Conservation (phyloP, 2,888 invertebrate genomes). For the Lumbricus terrestris region DNA sequence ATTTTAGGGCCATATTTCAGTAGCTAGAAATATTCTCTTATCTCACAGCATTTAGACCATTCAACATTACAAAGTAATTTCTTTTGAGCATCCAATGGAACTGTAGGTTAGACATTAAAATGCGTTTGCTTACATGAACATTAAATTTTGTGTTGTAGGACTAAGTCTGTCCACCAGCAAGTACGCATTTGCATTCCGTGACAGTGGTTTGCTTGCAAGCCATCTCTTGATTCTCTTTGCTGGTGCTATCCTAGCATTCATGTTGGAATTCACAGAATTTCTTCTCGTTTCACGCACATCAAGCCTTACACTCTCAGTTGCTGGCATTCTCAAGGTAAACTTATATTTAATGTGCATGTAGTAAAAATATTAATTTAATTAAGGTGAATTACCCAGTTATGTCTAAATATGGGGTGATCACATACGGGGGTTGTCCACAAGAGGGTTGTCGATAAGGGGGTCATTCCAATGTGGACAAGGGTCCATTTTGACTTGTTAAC, state of each 20-base stretch:
- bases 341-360: not conserved
- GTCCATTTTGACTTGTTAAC: no score
- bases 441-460: no score
- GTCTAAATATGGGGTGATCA: no score
- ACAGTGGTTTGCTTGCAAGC: conserved; percentile 47
- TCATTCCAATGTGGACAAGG: no score
- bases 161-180: conserved; percentile 61
- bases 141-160: conserved; percentile 56
- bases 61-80: not conserved
- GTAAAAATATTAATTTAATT: not conserved
- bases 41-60: not conserved
- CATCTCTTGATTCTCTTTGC: conserved; percentile 57
- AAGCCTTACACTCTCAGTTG: conserved; percentile 89
- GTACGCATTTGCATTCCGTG: conserved; percentile 61
- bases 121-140: not conserved
- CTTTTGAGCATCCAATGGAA: not conserved
- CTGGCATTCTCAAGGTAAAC: conserved; percentile 90
- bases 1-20: not conserved
- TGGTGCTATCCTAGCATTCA: conserved; percentile 57
- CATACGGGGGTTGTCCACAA: no score
- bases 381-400: not conserved
- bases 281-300: conserved; percentile 89
- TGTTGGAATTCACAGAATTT: conserved; percentile 79
- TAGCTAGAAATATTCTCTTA: no score
- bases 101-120: not conserved